Base-by-base conservation (phyloP, 2,113 vertebrate genomes). In the Austrofundulus limnaeus region DNA sequence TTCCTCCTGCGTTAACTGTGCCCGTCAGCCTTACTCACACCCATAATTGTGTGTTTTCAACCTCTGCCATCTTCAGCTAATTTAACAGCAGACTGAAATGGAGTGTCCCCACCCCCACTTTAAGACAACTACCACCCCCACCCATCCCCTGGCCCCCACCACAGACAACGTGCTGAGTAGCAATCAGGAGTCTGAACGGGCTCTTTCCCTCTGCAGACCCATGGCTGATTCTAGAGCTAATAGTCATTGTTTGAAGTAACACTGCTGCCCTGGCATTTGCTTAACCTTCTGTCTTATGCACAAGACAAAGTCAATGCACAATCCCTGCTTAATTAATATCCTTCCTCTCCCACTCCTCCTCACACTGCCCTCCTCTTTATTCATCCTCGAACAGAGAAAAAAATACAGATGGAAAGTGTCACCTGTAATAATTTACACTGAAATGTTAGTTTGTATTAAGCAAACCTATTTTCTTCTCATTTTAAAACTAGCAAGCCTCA, bases 311-410 rank as follows among this genome's bases (percentile, higher is more conserved):
- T 96, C 94, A 94, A 94, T 91, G 94, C 94, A 94, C 94, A 96
- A 96, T 96, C 95, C 94, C 93, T 92, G 92, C 95, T 97, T 98
- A 98, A 98, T 98, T 98, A 98, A 97, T 97, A 97, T 95, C 94
- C 84, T 51, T 52, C 24, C 57, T 21, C 50, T 50, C 56, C 64
- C 52, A 3, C 47, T 43, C 41, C 51, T 47, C 20, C 60, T 24
- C 14, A 5, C 10, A 10, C n/a, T n/a, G 15, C 14, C 52, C 52
- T 39, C 66, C 19, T 15, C 20, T 16, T 24, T 24, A 75, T 61
- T 59, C 23, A 58, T 64, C 59, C 42, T 61, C n/a, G 4, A 37
- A 48, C 53, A 60, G 16, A 61, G 39, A 70, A 28, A 48, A 47
- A 50, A 54, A 11, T 42, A 54, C 21, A 78, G 34, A 70, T 50